Evolutionary conservation across 1,140 invertebrate genomes (phyloP).

Genomic region (Ectropis grisescens): DNA sequence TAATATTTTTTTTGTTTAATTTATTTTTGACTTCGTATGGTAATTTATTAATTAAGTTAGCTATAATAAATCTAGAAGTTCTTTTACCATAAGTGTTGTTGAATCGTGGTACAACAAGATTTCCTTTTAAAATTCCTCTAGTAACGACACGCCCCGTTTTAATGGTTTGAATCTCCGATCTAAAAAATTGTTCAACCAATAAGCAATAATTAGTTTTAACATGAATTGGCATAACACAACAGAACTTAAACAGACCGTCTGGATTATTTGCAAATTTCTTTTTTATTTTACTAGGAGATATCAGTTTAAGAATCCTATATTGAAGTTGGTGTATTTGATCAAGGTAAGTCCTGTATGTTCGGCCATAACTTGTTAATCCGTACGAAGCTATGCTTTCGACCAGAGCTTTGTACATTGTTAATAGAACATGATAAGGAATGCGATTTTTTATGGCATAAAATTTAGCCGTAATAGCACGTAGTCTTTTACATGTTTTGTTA

Average conservation of each 20-base stretch:
- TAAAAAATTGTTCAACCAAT: neutral
- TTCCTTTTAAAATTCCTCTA: no score
- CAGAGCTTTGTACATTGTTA: conserved; percentile 9
- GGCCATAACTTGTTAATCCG: conserved; percentile 17
- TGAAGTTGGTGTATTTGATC: conserved; percentile 12
- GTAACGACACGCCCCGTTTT: no score
- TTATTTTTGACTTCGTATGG: no score
- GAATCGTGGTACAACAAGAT: no score
- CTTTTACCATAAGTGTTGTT: no score
- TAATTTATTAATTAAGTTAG: no score
- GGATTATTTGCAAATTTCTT: conserved; percentile 8
- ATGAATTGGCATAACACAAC: conserved; percentile 13
- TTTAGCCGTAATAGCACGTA: conserved; percentile 14
- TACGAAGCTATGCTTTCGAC: conserved; percentile 13
- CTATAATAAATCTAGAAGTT: no score
- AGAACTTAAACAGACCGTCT: conserved; percentile 10
- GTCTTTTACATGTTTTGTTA: conserved; percentile 8
- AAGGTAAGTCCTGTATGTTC: conserved; percentile 16
- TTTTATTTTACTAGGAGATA: conserved; percentile 13
- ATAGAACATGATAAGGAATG: conserved; percentile 1
- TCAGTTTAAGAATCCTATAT: conserved; percentile 12
- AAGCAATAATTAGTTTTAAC: conserved; percentile 10
- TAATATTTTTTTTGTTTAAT: no score
- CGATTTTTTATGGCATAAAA: conserved; percentile 10
- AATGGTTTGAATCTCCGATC: neutral